phyloP scores from a whole-genome alignment of 2,888 invertebrate genomes.

The Epiblema foenella region DNA sequence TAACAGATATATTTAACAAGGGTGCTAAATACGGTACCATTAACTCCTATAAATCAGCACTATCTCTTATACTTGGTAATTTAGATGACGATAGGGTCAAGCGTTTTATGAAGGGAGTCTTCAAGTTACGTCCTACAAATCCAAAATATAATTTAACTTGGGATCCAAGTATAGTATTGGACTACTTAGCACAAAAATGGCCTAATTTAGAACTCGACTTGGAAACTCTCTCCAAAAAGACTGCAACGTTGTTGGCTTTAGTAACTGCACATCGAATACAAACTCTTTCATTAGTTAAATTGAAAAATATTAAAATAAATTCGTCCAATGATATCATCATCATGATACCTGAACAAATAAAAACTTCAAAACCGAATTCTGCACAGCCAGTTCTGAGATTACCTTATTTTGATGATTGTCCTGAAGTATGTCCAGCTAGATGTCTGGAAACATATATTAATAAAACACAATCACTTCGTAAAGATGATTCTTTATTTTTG shows the following conservation, averaged over 20 bases:
- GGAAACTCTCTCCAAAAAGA: slow-evolving; percentile 13
- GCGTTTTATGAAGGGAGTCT: slow-evolving; percentile 22
- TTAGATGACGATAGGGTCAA: slow-evolving; percentile 12
- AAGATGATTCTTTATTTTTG: no score
- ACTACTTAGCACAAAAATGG: slow-evolving; percentile 5
- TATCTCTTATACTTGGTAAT: slow-evolving; percentile 17
- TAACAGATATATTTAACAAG: no score
- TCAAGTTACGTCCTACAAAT: neutral
- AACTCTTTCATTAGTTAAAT: slow-evolving; percentile 10
- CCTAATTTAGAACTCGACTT: neutral
- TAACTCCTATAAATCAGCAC: slow-evolving; percentile 3
- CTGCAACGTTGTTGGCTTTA: slow-evolving; percentile 11
- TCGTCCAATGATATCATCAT: no score
- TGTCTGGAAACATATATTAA: no score
- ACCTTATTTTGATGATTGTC: no score
- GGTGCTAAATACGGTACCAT: slow-evolving; percentile 27
- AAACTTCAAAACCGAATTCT: slow-evolving; percentile 17
- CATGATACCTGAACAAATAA: slow-evolving; percentile 18
- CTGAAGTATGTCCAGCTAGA: no score
- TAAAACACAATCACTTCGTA: no score
- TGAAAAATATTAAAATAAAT: slow-evolving; percentile 1
- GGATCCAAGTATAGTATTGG: slow-evolving; percentile 10
- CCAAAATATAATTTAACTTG: slow-evolving; percentile 19
- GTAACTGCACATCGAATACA: slow-evolving; percentile 19
- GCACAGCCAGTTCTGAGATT: no score